Conservation (phyloP, 2,113 vertebrate species). For the Shinisaurus crocodilurus region DNA sequence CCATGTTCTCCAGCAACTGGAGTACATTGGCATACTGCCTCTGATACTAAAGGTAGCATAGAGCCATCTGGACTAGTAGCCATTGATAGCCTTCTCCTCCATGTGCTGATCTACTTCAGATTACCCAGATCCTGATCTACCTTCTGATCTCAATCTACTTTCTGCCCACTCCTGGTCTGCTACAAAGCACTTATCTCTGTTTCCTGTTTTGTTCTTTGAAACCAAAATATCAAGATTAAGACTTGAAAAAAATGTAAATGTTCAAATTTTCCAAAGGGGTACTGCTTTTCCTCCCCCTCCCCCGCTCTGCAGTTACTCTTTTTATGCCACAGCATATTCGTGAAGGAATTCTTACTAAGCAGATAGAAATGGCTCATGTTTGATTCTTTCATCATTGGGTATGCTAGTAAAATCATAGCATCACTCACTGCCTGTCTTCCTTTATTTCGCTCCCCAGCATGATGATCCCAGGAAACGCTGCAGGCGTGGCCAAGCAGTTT, state of each 20-base stretch:
- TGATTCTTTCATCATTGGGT: background rate
- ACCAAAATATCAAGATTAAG: background rate
- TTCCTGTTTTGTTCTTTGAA: background rate
- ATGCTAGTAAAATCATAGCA: background rate
- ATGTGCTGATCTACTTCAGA: too few species aligned
- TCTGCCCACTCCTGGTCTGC: too few species aligned
- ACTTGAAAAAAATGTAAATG: background rate
- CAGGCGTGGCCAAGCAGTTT: conserved; percentile 98
- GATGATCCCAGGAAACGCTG: conserved; percentile 98
- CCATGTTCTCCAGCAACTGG: too few species aligned
- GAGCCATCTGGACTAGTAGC: too few species aligned
- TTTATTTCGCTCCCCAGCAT: conserved; percentile 76
- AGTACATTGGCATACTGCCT: too few species aligned
- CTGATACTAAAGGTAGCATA: too few species aligned
- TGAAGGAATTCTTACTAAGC: background rate
- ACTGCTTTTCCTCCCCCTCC: background rate
- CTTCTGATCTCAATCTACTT: too few species aligned
- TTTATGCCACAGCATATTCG: conserved; percentile 1
- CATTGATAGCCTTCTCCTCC: too few species aligned
- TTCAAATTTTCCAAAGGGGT: background rate
- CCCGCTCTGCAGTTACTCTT: background rate
- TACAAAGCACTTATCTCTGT: background rate
- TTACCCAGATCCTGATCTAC: too few species aligned
- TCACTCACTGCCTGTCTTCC: conserved; percentile 9
- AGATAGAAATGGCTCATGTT: background rate